These are phyloP conservation scores for Elephas maximus DNA, from an alignment of 2,113 vertebrate species.

Conservation along the genomic window DNA sequence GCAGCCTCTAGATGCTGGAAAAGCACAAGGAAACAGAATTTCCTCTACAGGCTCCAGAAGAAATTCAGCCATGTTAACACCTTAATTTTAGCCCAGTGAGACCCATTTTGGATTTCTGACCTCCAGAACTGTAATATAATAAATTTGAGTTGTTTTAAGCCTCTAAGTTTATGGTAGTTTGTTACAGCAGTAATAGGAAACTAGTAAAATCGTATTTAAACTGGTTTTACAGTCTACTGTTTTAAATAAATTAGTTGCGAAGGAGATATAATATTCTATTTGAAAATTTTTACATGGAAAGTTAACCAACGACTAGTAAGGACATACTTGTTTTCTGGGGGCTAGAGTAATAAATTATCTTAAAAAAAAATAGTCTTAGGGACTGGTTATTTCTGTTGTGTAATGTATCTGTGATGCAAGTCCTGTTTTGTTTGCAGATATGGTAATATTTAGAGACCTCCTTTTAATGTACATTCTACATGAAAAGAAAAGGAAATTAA, in stretches of 20 bases:
- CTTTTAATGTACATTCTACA: not conserved
- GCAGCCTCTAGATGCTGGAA: not conserved
- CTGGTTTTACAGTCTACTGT: not conserved
- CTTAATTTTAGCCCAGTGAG: not conserved
- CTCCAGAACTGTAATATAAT: not conserved
- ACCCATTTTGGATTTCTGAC: not conserved
- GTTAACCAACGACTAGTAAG: not conserved
- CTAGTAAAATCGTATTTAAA: not conserved
- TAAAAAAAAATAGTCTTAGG: not conserved
- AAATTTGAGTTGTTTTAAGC: not conserved
- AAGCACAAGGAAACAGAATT: not conserved
- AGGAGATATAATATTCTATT: not conserved
- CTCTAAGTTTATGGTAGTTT: not conserved
- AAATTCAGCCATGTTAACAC: not conserved
- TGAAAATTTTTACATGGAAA: not conserved
- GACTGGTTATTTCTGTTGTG: not conserved
- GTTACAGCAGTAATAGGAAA: not conserved
- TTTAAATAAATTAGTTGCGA: not conserved
- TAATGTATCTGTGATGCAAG: not conserved
- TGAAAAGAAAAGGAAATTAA: not conserved
- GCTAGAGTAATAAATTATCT: not conserved
- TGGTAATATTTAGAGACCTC: not conserved
- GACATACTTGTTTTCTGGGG: not conserved
- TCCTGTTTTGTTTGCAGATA: not conserved
- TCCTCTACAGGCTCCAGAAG: not conserved